Evolutionary conservation across 2,113 vertebrate genomes (phyloP), one percentile per base, ranked within the genome.

Genomic region (Clarias gariepinus): DNA sequence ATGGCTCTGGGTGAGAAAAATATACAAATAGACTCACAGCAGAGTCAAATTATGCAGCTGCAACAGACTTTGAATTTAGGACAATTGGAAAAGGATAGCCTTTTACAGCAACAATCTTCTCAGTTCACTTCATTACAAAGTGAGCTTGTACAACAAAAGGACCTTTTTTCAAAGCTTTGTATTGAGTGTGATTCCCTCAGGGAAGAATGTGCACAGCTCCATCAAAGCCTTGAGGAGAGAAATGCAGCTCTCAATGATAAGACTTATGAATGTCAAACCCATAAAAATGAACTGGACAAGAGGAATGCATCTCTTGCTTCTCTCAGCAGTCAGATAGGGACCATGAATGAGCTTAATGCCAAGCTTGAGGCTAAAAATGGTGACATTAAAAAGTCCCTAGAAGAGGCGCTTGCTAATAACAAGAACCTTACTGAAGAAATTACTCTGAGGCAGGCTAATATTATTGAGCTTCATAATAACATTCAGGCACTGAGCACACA

Each of bases 1-100:
- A 89, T 89, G 73, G 78, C 82, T 0, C 33, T 96, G 69, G 89
- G 74, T 60, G 92, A 89, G n/a, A 94, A 91, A 88, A 86, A n/a
- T 7, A 87, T 90, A 33, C 94, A 94, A 79, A 87, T 91, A 57
- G 93, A 90, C 83, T 85, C 79, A 53, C 91, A 93, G 87, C 91
- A 89, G 61, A 88, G 91, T 64, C 93, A 95, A 30, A 88, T 96
- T 58, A 71, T 87, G 60, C 91, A 91, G 3, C 93, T 92, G 5
- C 92, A 95, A 79, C 95, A 96, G 66, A 93, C 93, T 2, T 30
- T 96, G 21, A 95, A 93, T 90, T 86, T 92, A 4, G 93, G 91
- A 47, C 91, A 96, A 9, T 88, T 93, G 91, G 91, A 93, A 87
- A 96, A 92, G 25, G 94, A 94, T 21, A 82, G 74, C 0, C 33